phyloP scores from a whole-genome alignment of 1,140 invertebrate genomes.

The Aphaenogaster floridana region DNA sequence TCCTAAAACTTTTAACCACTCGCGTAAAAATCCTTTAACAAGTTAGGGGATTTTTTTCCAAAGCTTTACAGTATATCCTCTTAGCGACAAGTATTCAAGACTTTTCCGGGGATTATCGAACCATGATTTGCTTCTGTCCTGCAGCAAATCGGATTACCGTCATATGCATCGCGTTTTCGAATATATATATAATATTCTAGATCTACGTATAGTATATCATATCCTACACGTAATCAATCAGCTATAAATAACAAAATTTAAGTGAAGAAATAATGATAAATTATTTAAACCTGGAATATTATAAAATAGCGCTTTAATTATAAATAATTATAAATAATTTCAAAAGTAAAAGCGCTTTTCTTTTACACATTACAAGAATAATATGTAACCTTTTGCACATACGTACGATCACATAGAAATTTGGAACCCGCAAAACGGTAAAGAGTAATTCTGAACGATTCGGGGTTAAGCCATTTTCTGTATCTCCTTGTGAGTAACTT shows the following conservation, averaged over 20 bases:
- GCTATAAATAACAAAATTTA: neutral
- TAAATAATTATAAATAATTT: neutral
- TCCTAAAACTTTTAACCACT: conserved; percentile 51
- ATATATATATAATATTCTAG: neutral
- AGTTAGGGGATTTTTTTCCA: conserved; percentile 13
- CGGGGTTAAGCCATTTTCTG: neutral
- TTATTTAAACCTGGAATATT: neutral
- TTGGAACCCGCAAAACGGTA: neutral
- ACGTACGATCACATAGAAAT: neutral
- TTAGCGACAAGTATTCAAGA: conserved; percentile 43
- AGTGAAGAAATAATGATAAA: neutral
- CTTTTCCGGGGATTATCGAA: conserved; percentile 18
- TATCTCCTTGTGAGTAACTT: conserved; percentile 12
- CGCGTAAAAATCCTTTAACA: conserved; percentile 53
- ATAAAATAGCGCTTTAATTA: neutral
- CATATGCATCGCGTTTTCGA: conserved; percentile 32
- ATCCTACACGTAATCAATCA: neutral
- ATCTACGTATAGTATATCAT: neutral
- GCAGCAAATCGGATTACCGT: conserved; percentile 36
- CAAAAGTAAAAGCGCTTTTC: neutral
- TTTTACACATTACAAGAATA: neutral
- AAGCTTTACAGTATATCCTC: conserved; percentile 3
- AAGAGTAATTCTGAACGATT: neutral
- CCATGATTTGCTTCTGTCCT: conserved; percentile 34
- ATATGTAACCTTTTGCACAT: neutral